phyloP scores from a whole-genome alignment of 1,140 invertebrate genomes.

The Cherax quadricarinatus region DNA sequence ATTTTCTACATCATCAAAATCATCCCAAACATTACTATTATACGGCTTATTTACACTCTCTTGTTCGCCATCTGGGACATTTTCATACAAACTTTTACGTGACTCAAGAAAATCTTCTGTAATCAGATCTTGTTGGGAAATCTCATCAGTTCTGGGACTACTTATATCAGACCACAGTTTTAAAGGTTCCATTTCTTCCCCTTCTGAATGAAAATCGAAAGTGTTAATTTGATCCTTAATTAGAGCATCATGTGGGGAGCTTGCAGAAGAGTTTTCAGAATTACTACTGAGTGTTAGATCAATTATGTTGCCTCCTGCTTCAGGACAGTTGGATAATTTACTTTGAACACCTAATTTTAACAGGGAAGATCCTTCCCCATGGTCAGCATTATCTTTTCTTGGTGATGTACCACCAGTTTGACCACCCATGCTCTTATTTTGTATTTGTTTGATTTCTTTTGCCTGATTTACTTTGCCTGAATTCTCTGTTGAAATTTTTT shows the following conservation, averaged over 20 bases:
- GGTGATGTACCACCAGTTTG: neutral
- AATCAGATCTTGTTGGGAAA: neutral
- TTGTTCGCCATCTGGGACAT: neutral
- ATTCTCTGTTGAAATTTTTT: neutral
- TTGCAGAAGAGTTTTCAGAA: neutral
- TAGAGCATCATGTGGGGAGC: no score
- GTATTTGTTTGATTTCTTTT: neutral
- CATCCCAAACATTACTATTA: constrained; percentile 61
- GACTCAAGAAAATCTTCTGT: neutral
- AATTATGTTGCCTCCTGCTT: constrained; percentile 2
- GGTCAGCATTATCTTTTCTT: neutral
- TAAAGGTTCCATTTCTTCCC: constrained; percentile 10
- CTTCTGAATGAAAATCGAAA: neutral
- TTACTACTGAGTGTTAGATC: constrained; percentile 33
- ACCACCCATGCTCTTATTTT: neutral
- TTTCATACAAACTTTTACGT: neutral
- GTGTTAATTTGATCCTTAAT: neutral
- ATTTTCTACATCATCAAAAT: constrained; percentile 48
- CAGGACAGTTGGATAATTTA: neutral
- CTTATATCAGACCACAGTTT: neutral
- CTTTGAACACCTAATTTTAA: neutral
- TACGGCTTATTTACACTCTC: neutral
- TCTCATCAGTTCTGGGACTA: neutral
- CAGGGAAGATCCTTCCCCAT: neutral
- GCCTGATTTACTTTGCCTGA: no score